Percentiles rank a stretch among this genome's conserved stretches.
phyloP scores from a whole-genome alignment of 2,888 invertebrate species.

The Celastrina argiolus region DNA sequence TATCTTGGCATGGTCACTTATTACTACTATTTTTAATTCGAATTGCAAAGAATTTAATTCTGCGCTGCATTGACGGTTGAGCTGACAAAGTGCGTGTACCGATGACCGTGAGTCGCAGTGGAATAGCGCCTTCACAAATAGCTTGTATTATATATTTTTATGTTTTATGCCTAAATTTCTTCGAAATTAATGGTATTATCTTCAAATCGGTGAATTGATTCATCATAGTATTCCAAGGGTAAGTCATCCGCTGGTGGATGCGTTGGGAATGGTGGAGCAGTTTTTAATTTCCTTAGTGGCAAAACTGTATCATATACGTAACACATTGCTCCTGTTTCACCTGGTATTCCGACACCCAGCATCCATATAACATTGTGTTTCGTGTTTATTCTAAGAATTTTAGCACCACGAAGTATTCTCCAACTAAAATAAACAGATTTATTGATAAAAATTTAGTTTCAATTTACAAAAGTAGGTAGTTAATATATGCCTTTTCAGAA shows the following conservation, averaged over 20 bases:
- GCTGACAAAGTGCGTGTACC: too few relatives aligned
- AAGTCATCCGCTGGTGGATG: slow-evolving; percentile 80
- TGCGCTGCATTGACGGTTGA: too few relatives aligned
- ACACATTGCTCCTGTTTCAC: slow-evolving; percentile 87
- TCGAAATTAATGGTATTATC: slow-evolving; percentile 83
- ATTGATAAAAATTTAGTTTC: too few relatives aligned
- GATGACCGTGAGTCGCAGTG: not conserved
- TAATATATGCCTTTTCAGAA: too few relatives aligned
- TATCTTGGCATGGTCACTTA: too few relatives aligned
- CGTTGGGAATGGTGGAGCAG: slow-evolving; percentile 89
- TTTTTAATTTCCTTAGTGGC: slow-evolving; percentile 76
- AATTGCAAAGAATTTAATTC: too few relatives aligned
- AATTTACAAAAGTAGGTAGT: too few relatives aligned
- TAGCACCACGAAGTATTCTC: slow-evolving; percentile 79
- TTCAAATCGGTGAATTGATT: slow-evolving; percentile 85
- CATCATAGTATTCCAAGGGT: slow-evolving; percentile 85
- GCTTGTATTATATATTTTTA: not conserved
- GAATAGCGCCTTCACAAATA: not conserved
- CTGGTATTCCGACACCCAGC: slow-evolving; percentile 88
- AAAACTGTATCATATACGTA: slow-evolving; percentile 90
- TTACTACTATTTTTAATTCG: too few relatives aligned
- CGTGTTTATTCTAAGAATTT: slow-evolving; percentile 95
- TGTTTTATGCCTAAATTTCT: slow-evolving; percentile 44
- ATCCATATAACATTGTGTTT: slow-evolving; percentile 96
- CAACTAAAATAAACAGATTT: slow-evolving; percentile 56